Evolutionary conservation across 2,113 vertebrate species (phyloP).

Genomic region (Climacteris rufus): DNA sequence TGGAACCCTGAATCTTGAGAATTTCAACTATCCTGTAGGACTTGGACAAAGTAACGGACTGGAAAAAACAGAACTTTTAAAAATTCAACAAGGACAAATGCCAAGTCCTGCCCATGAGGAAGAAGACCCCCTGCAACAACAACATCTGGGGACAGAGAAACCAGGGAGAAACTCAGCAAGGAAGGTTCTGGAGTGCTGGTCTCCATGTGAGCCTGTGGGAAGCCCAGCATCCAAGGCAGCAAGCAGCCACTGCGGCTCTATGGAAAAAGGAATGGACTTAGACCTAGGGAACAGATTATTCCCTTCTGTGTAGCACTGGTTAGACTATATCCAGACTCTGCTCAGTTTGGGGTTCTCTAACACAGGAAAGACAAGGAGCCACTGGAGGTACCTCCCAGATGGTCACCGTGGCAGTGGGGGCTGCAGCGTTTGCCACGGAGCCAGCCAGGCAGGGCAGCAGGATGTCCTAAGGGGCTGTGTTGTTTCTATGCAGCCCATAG

Average conservation of each 20-base stretch:
- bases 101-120: not conserved
- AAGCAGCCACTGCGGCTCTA: not conserved
- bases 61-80: not conserved
- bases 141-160: not conserved
- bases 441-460: not conserved
- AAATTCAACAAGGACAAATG: not conserved
- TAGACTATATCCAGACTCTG: not conserved
- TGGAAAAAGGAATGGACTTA: not conserved
- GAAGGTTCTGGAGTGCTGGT: not conserved
- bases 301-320: not conserved
- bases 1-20: no score
- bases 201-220: fast-evolving
- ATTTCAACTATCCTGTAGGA: not conserved
- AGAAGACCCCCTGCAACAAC: not conserved
- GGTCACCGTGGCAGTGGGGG: no score
- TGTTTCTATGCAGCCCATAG: not conserved
- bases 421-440: not conserved
- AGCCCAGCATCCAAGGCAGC: not conserved
- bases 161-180: not conserved
- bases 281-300: not conserved
- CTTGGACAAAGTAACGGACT: not conserved
- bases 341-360: not conserved
- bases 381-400: not conserved
- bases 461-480: not conserved
- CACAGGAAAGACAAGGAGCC: not conserved